A percentile compares a stretch with the other conserved stretches of the same genome.
phyloP scores from a whole-genome alignment of 2,797 vertebrate species.

The Hephaestus fuliginosus region DNA sequence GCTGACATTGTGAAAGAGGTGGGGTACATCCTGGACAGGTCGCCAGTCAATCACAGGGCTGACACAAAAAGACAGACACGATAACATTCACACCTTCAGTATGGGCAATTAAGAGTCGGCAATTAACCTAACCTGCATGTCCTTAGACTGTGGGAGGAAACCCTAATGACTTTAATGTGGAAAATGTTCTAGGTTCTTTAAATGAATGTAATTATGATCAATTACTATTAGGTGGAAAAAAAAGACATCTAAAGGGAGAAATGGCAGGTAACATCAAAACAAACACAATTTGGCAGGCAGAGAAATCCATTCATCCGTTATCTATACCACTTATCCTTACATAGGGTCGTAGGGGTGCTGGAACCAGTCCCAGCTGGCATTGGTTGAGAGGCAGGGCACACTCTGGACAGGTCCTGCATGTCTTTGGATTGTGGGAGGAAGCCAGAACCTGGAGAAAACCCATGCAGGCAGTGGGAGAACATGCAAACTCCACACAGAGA shows the following conservation, averaged over 20 bases:
- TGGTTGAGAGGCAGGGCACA: too few relatives aligned
- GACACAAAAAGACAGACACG: not conserved
- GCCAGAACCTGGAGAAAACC: too few relatives aligned
- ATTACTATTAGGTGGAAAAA: not conserved
- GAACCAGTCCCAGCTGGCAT: too few relatives aligned
- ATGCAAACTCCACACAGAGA: too few relatives aligned
- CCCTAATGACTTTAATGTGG: not conserved
- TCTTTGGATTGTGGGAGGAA: too few relatives aligned
- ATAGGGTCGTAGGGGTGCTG: too few relatives aligned
- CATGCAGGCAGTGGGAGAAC: too few relatives aligned
- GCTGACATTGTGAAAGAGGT: not conserved
- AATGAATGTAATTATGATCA: not conserved
- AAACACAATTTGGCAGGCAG: not conserved
- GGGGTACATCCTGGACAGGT: not conserved
- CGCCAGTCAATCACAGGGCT: not conserved
- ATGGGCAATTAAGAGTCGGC: not conserved
- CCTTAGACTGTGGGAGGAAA: not conserved
- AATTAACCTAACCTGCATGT: not conserved
- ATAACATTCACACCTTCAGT: not conserved
- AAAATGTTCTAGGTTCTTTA: not conserved
- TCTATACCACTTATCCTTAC: too few relatives aligned
- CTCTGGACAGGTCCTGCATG: too few relatives aligned
- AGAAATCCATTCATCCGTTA: too few relatives aligned
- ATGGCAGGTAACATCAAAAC: not conserved
- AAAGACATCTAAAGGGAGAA: not conserved